These are phyloP conservation scores for Pemphredon lugubris DNA, from an alignment of 2,888 invertebrate genomes.

Conservation along the genomic window DNA sequence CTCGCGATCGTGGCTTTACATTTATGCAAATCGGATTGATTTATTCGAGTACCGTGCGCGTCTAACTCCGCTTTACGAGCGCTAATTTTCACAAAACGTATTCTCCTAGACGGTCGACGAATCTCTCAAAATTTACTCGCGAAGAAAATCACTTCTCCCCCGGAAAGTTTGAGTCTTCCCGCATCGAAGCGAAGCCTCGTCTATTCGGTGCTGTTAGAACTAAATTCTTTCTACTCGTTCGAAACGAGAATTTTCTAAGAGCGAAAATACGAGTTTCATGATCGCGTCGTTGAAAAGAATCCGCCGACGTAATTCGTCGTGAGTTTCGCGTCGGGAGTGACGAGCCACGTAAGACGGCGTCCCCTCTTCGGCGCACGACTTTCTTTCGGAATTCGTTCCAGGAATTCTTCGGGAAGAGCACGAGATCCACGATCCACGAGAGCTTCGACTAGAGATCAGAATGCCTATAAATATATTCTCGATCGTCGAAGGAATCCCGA, in stretches of 20 bases:
- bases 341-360: conserved; percentile 16
- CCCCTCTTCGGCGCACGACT: not conserved
- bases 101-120: not conserved
- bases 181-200: too few species aligned
- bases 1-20: conserved; percentile 12
- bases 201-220: conserved; percentile 7
- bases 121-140: conserved; percentile 3
- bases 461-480: conserved; percentile 30
- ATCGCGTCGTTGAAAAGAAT: conserved; percentile 18
- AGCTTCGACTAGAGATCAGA: conserved; percentile 3
- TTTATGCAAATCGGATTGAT: conserved; percentile 41
- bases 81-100: not conserved
- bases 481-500: conserved; percentile 12
- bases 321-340: conserved; percentile 18
- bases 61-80: conserved; percentile 19
- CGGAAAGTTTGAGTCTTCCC: conserved; percentile 1
- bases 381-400: conserved; percentile 35
- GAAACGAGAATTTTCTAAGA: conserved; percentile 19
- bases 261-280: conserved; percentile 26
- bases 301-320: not conserved
- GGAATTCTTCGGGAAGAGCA: not conserved
- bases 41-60: conserved; percentile 10
- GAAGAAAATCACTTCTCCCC: conserved; percentile 1
- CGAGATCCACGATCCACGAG: conserved; percentile 6
- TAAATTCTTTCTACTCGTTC: conserved; percentile 12